Evolutionary conservation across 1,140 invertebrate genomes (phyloP), one percentile per base, ranked within the genome.

Genomic region (Pseudomyrmex cubaensis): DNA sequence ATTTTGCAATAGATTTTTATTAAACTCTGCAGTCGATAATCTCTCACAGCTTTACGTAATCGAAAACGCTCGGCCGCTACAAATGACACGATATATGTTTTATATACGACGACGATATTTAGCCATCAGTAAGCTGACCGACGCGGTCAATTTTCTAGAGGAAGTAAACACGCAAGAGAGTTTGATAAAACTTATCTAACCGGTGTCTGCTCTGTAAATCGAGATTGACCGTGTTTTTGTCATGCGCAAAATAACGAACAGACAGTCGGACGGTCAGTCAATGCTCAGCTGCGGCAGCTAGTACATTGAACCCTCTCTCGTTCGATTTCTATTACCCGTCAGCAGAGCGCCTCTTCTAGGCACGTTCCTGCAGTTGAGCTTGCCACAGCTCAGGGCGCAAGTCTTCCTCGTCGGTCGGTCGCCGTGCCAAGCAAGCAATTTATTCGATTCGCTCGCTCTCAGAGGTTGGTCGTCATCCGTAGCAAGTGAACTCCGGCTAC

Each of bases 391-490:
- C 76, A 82, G 64, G 67, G 90, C 90, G 90, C 90, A 91, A 73
- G 90, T 90, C 90, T 85, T 88, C 82, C 63, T 75, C 73, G 35
- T 83, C 76, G 64, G 62, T 78, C 63, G 75, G 66, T 72, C 74
- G 63, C 25, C 82, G 82, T 85, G 85, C 88, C 35, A 35, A 35
- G 35, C 85, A 89, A 89, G 86, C 88, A 74, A 82, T 89, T 85
- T 73, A 77, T 82, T 84, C 84, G 84, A 78, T 85, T 86, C 87
- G 89, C 63, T 86, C 70, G 85, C 84, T 83, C 85, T 84, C 74
- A 72, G 85, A 88, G 78, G 35, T 64, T 78, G 63, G 61, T 73
- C 66, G 77, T 56, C 74, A 85, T 64, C 12, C 80, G 73, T 77
- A 63, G 25, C 67, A 75, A 59, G 56, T 52, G 57, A 62, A 22